phyloP scores from a whole-genome alignment of 2,888 invertebrate species.

The Drosophila fungiperda region DNA sequence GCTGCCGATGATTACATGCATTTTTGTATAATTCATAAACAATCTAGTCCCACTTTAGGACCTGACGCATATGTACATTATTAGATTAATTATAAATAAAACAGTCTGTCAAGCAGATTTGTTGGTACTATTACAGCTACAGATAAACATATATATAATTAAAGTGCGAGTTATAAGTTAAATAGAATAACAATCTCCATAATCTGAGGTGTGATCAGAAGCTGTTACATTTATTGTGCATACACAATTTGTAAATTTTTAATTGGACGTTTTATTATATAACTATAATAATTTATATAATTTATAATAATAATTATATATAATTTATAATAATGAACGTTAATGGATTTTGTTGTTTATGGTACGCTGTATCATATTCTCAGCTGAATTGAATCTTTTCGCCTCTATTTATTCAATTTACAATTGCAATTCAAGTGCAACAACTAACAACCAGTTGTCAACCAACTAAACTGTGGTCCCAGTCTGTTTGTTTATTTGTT shows the following conservation, averaged over 20 bases:
- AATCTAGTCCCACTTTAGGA: slow-evolving; percentile 34
- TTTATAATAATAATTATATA: too few relatives aligned
- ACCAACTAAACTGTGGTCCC: slow-evolving; percentile 24
- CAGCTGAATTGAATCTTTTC: slow-evolving; percentile 12
- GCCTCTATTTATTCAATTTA: slow-evolving; percentile 21
- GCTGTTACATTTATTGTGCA: neutral
- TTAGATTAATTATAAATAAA: slow-evolving; percentile 12
- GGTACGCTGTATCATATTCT: slow-evolving; percentile 20
- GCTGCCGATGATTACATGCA: slow-evolving; percentile 45
- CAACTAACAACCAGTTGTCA: slow-evolving; percentile 28
- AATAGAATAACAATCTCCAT: slow-evolving; percentile 1
- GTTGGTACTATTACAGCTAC: neutral
- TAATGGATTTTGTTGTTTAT: slow-evolving; percentile 39
- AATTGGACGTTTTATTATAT: too few relatives aligned
- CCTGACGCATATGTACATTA: slow-evolving; percentile 10
- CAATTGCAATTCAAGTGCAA: slow-evolving; percentile 54
- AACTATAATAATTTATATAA: too few relatives aligned
- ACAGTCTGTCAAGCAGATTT: neutral
- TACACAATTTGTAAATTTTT: too few relatives aligned
- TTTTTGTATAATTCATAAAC: slow-evolving; percentile 52
- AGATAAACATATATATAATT: neutral
- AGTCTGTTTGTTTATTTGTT: neutral
- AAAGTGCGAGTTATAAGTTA: neutral
- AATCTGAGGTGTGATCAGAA: slow-evolving; percentile 17
- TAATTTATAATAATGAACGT: neutral